A percentile compares a stretch with the other conserved stretches of the same genome.
These are phyloP conservation scores for Acipenser transmontanus DNA, from an alignment of 2,797 vertebrate species.

Conservation along the genomic window DNA sequence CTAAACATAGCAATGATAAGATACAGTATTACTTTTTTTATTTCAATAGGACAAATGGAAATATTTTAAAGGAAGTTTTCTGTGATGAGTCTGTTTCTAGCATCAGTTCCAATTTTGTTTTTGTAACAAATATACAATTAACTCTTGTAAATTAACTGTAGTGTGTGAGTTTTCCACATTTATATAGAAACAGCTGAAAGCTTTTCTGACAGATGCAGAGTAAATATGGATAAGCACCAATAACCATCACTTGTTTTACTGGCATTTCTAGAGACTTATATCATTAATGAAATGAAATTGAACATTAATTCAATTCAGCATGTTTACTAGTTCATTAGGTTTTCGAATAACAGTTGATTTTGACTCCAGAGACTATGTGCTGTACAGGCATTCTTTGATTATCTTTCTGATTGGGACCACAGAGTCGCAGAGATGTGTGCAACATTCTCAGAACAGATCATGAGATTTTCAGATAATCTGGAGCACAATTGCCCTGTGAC, in stretches of 20 bases:
- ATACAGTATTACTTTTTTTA: too few relatives aligned
- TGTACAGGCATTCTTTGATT: constrained; percentile 37
- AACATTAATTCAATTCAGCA: constrained; percentile 50
- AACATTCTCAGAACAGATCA: not conserved
- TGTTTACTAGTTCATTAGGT: constrained; percentile 54
- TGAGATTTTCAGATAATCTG: constrained; percentile 25
- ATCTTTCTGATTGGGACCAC: not conserved
- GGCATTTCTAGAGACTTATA: constrained; percentile 45
- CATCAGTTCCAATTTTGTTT: too few relatives aligned
- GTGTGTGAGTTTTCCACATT: constrained; percentile 19
- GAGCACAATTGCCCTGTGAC: constrained; percentile 6
- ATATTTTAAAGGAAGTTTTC: too few relatives aligned
- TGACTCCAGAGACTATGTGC: constrained; percentile 34
- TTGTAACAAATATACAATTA: constrained; percentile 39
- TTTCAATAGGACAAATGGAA: too few relatives aligned
- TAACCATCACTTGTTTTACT: constrained; percentile 31
- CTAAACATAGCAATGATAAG: too few relatives aligned
- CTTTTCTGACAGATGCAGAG: constrained; percentile 43
- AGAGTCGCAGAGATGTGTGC: not conserved
- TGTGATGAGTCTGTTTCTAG: too few relatives aligned
- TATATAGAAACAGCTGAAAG: constrained; percentile 27
- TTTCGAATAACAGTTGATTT: constrained; percentile 50
- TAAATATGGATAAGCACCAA: constrained; percentile 39
- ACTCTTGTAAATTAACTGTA: constrained; percentile 45
- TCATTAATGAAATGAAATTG: constrained; percentile 48